Percentiles rank a stretch among this genome's conserved stretches.
Evolutionary conservation across 2,113 vertebrate genomes (phyloP).

Genomic region (Pachypanchax playfairii): DNA sequence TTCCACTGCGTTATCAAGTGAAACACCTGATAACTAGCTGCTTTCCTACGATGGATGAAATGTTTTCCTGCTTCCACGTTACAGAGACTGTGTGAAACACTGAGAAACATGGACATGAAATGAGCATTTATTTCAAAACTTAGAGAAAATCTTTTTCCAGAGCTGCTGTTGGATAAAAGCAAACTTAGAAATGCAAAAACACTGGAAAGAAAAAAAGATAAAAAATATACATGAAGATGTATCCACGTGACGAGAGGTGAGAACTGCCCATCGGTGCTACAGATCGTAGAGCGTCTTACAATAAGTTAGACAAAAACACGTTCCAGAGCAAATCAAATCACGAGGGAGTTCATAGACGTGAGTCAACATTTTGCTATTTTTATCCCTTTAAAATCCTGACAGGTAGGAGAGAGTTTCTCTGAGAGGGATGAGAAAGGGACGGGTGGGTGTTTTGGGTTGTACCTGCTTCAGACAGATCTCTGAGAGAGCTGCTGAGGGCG

Average conservation of each 20-base stretch:
- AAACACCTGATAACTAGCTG: constrained; percentile 68
- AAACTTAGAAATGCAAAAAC: constrained; percentile 33
- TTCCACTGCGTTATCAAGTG: constrained; percentile 79
- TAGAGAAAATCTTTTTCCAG: constrained; percentile 31
- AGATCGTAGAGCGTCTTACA: no score
- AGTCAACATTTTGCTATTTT: constrained; percentile 72
- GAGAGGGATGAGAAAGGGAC: constrained; percentile 34
- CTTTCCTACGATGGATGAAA: constrained; percentile 65
- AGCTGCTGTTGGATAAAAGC: constrained; percentile 58
- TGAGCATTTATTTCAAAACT: constrained; percentile 45
- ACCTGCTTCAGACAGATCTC: constrained; percentile 98
- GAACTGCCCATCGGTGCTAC: constrained; percentile 80
- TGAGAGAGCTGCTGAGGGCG: constrained; percentile 94
- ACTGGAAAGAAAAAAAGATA: constrained; percentile 11
- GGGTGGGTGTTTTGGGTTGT: constrained; percentile 35
- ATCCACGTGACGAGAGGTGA: constrained; percentile 44
- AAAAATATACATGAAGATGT: constrained; percentile 46
- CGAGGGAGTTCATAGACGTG: constrained; percentile 49
- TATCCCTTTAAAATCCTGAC: constrained; percentile 48
- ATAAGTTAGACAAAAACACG: constrained; percentile 14
- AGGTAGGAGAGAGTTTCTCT: constrained; percentile 7
- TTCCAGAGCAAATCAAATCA: constrained; percentile 49
- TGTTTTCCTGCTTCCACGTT: constrained; percentile 49
- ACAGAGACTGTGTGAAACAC: constrained; percentile 41
- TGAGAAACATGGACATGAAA: constrained; percentile 45